A percentile compares a stretch with the other conserved stretches of the same genome.
phyloP scores from a whole-genome alignment of 2,797 vertebrate genomes.

The Lepus oiostolus region DNA sequence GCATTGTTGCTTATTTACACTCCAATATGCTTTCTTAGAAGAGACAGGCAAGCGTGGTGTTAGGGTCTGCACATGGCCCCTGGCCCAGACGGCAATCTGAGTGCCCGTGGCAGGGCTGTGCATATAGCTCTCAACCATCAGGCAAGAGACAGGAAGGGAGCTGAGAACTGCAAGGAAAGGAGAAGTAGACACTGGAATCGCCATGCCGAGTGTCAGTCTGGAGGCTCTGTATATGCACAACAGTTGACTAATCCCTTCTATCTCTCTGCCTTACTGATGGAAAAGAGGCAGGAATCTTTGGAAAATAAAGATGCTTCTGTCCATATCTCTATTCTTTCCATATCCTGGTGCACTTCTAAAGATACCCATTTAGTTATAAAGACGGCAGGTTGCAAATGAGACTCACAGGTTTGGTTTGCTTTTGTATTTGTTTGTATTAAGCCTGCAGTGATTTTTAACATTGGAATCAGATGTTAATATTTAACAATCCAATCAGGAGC shows the following conservation, averaged over 20 bases:
- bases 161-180: not conserved
- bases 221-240: not conserved
- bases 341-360: conserved; percentile 19
- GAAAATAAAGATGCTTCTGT: conserved; percentile 73
- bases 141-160: not conserved
- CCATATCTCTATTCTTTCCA: not conserved
- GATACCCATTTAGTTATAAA: not conserved
- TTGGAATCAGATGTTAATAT: not conserved
- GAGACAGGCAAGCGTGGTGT: not conserved
- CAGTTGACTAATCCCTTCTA: not conserved
- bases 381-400: not conserved
- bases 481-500: not conserved
- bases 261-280: not conserved
- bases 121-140: not conserved
- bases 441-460: not conserved
- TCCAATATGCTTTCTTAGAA: not conserved
- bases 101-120: not conserved
- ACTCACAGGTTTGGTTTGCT: not conserved
- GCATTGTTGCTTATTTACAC: not conserved
- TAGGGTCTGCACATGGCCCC: not conserved
- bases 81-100: not conserved
- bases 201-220: not conserved
- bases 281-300: not conserved
- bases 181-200: not conserved
- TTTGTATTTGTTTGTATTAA: not conserved